Conservation (phyloP, 1,140 invertebrate genomes). For the Zaprionus gabonicus region DNA sequence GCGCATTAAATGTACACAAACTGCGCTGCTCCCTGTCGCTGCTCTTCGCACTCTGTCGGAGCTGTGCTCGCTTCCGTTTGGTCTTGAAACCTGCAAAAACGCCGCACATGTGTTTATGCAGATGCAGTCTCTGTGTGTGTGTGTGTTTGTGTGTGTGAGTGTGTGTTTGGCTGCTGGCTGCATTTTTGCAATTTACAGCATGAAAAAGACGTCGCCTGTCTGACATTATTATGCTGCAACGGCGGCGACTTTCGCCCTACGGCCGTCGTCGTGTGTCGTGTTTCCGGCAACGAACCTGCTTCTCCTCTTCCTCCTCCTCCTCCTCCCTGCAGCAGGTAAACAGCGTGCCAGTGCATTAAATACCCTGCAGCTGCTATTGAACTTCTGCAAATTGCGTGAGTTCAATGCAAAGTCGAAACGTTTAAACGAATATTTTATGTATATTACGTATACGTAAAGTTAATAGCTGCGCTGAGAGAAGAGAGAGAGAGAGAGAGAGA, state of each 20-base stretch:
- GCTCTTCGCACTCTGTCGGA: slow-evolving; percentile 38
- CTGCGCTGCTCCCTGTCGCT: slow-evolving; percentile 50
- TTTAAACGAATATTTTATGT: too few species aligned
- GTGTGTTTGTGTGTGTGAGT: slow-evolving; percentile 39
- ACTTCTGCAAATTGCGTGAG: not conserved
- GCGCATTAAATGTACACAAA: slow-evolving; percentile 79
- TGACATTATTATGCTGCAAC: slow-evolving; percentile 80
- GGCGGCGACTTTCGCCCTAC: slow-evolving; percentile 74
- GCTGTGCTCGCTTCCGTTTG: slow-evolving; percentile 66
- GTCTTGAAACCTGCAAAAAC: slow-evolving; percentile 76
- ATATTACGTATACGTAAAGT: not conserved
- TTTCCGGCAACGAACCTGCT: slow-evolving; percentile 52
- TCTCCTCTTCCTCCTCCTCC: not conserved
- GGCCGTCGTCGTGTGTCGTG: slow-evolving; percentile 49
- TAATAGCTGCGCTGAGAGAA: not conserved
- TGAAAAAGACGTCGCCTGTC: slow-evolving; percentile 80
- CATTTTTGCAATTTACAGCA: slow-evolving; percentile 77
- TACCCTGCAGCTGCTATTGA: slow-evolving; percentile 19
- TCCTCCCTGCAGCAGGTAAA: not conserved
- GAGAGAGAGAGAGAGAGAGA: not conserved
- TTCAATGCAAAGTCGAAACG: not conserved
- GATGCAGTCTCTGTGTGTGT: slow-evolving; percentile 2
- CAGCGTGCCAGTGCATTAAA: not conserved
- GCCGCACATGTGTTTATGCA: slow-evolving; percentile 50
- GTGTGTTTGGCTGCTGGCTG: slow-evolving; percentile 52